Evolutionary conservation across 2,888 invertebrate species (phyloP), one percentile per base, ranked within the genome.

Genomic region (Cryptocephalus primarius): DNA sequence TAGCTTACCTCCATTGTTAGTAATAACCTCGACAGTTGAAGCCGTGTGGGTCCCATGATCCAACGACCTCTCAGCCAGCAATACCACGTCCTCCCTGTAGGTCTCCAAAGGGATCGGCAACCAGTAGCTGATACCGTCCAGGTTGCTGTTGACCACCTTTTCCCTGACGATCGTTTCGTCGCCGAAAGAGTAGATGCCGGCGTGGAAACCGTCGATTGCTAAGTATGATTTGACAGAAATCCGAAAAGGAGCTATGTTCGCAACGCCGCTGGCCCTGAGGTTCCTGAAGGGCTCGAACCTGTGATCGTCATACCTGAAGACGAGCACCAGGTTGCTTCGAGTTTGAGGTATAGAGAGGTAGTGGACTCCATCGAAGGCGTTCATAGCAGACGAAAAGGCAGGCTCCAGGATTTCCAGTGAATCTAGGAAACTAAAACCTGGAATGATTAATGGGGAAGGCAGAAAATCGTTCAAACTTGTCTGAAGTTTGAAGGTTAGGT

Each of bases 71-170:
- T 75, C 72, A 2, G 69, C 59, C 8, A 75, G 50, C 39, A 75
- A 50, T 40, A 75, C 53, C 1, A 70, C 64, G 45, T 75, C 74
- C 48, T 73, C 68, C 44, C 71, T 63, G 48, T 71, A 72, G 2
- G 68, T 72, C 44, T 65, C 57, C 1, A 72, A 47, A 1, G 66
- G 67, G 34, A 75, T 50, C 4, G 66, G 60, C 36, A 67, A 51
- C 65, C 67, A 69, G 52, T 58, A 64, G 14, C 63, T 54, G 2
- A 69, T 56, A 4, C 60, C 60, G 9, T 63, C 54, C 12, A 67
- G 55, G 51, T 65, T 56, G 8, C 60, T 59, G 40, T 66, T 58
- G 0, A 48, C 43, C 9, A 68, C 55, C 10, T 51, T 45, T 51
- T 63, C 55, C 33, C 48, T 53, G 2, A 51, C 43, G 4, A 67